These are phyloP conservation scores for Paramisgurnus dabryanus DNA, from an alignment of 2,113 vertebrate genomes.

Conservation along the genomic window DNA sequence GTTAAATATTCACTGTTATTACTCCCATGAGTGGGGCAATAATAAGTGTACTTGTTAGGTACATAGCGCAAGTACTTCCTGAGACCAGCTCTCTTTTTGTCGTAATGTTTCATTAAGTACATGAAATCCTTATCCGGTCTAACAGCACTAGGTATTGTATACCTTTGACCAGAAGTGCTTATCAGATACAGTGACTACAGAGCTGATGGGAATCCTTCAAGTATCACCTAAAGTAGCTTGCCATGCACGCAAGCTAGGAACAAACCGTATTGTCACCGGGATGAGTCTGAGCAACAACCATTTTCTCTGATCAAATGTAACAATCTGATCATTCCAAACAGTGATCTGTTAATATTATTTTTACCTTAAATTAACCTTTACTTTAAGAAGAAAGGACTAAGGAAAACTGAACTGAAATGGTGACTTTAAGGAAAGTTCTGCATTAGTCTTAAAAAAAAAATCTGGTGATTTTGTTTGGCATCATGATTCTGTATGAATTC, in stretches of 20 bases:
- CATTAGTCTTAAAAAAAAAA: not conserved
- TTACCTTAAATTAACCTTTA: not conserved
- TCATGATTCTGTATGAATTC: not conserved
- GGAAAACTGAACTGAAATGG: not conserved
- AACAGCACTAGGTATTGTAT: slow-evolving; percentile 32
- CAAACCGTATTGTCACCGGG: slow-evolving; percentile 37
- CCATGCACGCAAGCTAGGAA: slow-evolving; percentile 42
- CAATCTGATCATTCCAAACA: slow-evolving; percentile 12
- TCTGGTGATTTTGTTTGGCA: slow-evolving; percentile 29
- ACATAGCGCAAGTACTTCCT: slow-evolving; percentile 44
- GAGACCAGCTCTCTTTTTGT: slow-evolving; percentile 49
- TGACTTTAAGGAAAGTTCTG: not conserved
- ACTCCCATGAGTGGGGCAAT: slow-evolving; percentile 9
- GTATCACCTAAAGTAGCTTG: slow-evolving; percentile 38
- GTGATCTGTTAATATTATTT: not conserved
- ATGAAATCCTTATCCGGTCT: slow-evolving; percentile 29
- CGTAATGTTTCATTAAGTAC: slow-evolving; percentile 3
- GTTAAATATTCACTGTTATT: slow-evolving; percentile 37
- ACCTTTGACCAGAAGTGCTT: slow-evolving; percentile 34
- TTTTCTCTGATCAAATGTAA: slow-evolving; percentile 24
- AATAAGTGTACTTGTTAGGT: slow-evolving; percentile 28
- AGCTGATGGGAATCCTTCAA: slow-evolving; percentile 52
- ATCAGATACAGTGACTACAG: slow-evolving; percentile 38
- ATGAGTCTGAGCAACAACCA: slow-evolving; percentile 10
- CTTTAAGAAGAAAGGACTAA: not conserved